phyloP scores from a whole-genome alignment of 2,113 vertebrate genomes.

The Pomatorhinus ruficollis region DNA sequence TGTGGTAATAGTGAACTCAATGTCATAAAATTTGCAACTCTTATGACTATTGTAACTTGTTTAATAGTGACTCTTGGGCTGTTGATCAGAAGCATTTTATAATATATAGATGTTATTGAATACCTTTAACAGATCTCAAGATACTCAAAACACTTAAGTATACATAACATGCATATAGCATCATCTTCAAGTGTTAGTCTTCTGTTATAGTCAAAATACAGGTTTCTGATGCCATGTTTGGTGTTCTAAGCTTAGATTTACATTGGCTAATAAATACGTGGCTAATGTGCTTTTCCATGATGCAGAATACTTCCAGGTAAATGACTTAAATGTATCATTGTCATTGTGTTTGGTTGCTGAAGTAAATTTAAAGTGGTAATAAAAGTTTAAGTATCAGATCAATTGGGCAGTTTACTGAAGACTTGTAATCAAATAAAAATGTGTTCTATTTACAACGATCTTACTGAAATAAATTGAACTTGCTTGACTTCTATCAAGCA shows the following conservation, averaged over 20 bases:
- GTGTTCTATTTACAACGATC: fast-evolving
- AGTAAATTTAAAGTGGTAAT: not conserved
- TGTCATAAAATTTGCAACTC: not conserved
- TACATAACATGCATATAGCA: fast-evolving
- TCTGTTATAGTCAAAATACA: not conserved
- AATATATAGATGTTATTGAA: not conserved
- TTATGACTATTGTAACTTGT: not conserved
- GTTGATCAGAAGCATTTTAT: not conserved
- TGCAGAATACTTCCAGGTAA: not conserved
- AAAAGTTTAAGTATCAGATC: not conserved
- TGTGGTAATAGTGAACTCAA: not conserved
- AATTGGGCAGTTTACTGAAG: not conserved
- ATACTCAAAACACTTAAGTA: not conserved
- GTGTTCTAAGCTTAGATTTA: not conserved
- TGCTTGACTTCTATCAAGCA: not conserved
- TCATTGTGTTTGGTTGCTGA: not conserved
- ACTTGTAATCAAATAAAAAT: not conserved
- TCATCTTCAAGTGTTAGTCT: not conserved
- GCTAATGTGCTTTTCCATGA: not conserved
- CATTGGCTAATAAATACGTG: not conserved
- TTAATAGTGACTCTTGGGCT: not conserved
- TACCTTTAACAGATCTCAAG: not conserved
- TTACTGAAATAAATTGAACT: not conserved
- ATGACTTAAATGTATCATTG: not conserved
- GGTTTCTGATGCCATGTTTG: not conserved